These are phyloP conservation scores for Catamblyrhynchus diadema DNA, from an alignment of 2,797 vertebrate species.

Conservation along the genomic window DNA sequence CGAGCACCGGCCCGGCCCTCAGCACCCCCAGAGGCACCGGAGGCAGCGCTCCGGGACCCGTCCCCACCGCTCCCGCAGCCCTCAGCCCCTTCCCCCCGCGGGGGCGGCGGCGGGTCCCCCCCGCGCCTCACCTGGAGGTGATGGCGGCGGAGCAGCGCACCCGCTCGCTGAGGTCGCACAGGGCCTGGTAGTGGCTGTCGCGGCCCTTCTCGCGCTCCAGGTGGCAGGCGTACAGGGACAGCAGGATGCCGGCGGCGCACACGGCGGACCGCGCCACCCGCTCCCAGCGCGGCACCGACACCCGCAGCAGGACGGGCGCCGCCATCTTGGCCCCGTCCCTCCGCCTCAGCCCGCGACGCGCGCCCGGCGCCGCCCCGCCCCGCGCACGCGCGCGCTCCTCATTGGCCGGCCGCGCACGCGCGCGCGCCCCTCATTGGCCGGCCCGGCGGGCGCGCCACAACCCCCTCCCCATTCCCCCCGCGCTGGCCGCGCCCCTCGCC, in stretches of 20 bases:
- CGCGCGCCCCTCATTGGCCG: not conserved
- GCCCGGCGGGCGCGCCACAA: not conserved
- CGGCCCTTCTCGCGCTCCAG: constrained; percentile 88
- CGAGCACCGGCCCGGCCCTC: not conserved
- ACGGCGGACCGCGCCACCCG: constrained; percentile 90
- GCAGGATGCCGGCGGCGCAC: constrained; percentile 88
- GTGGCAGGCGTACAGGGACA: constrained; percentile 93
- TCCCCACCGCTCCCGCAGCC: not conserved
- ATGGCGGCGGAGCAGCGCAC: constrained; percentile 84
- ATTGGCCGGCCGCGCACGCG: not conserved
- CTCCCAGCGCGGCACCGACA: constrained; percentile 98
- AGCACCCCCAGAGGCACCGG: not conserved
- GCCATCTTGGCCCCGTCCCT: constrained; percentile 87
- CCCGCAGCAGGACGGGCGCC: constrained; percentile 97
- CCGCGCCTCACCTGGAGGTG: constrained; percentile 44
- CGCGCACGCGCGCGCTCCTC: not conserved
- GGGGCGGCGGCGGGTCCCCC: not conserved
- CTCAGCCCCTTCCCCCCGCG: not conserved
- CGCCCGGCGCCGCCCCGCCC: constrained; percentile 12
- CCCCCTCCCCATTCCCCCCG: too few relatives aligned
- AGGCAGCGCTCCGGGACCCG: not conserved
- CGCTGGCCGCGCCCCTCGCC: not conserved
- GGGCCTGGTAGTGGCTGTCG: constrained; percentile 82
- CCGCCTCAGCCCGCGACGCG: constrained; percentile 66
- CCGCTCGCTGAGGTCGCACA: constrained; percentile 92